Percentiles rank a stretch among this genome's conserved stretches.
Conservation (phyloP, 92 coral and sea anemone species). For the Paragorgia papillata region DNA sequence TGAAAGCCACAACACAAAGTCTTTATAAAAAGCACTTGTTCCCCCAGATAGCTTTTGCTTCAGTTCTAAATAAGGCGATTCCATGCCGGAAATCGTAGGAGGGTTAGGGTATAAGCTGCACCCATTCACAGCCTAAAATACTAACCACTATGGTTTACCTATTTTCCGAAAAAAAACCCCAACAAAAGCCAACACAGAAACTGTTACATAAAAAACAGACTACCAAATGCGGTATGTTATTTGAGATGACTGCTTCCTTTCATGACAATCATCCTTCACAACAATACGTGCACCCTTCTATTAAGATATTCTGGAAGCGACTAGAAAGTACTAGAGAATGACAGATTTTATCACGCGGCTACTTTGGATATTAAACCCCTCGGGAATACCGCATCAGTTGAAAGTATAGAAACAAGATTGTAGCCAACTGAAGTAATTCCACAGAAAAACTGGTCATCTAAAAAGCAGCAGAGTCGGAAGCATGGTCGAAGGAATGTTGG, state of each 20-base stretch:
- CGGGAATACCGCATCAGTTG: no score
- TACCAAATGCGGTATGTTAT: not conserved
- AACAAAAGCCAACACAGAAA: not conserved
- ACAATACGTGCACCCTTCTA: not conserved
- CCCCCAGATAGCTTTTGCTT: not conserved
- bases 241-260: no score
- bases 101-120: slow-evolving; percentile 2
- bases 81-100: slow-evolving; percentile 9
- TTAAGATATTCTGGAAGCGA: not conserved
- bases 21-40: no score
- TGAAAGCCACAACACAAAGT: no score
- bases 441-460: no score
- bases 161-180: not conserved
- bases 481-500: no score
- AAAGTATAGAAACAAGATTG: no score
- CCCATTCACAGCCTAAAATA: not conserved
- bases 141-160: not conserved
- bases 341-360: no score
- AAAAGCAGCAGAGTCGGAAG: no score
- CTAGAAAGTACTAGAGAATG: not conserved
- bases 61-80: not conserved
- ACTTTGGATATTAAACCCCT: no score
- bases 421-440: no score
- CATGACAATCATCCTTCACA: not conserved
- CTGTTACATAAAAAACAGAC: not conserved